Percentiles rank a stretch among this genome's conserved stretches.
Conservation (phyloP, 2,797 vertebrate genomes). For the Lemur catta region DNA sequence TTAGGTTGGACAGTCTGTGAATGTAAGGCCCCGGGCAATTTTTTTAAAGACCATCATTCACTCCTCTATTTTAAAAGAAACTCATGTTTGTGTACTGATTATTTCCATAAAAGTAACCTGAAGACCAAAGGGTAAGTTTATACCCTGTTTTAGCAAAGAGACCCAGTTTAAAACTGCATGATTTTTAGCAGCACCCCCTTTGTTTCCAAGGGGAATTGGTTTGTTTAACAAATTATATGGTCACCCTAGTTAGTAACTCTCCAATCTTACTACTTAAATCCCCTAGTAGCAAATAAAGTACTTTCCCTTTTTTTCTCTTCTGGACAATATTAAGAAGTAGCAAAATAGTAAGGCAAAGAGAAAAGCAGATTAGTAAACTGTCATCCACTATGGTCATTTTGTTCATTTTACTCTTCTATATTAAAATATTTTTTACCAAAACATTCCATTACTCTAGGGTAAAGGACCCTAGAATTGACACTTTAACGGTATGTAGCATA, state of each 20-base stretch:
- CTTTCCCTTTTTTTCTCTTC: neutral
- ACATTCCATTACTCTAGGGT: neutral
- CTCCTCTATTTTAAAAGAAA: neutral
- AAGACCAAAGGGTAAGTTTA: neutral
- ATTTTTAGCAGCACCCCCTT: neutral
- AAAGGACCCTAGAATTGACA: neutral
- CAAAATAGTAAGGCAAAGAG: neutral
- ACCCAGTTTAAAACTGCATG: neutral
- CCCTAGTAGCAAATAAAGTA: neutral
- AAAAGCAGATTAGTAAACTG: neutral
- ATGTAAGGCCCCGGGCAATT: neutral
- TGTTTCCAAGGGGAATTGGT: neutral
- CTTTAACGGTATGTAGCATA: neutral
- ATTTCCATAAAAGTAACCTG: neutral
- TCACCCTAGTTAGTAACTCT: neutral
- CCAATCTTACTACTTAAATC: neutral
- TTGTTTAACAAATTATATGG: neutral
- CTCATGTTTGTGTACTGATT: neutral
- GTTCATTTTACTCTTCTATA: neutral
- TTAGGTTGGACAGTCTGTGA: neutral
- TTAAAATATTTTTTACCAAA: constrained; percentile 15
- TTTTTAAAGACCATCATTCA: neutral
- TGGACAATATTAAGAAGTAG: neutral
- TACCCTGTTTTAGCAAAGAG: neutral
- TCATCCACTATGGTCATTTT: neutral